phyloP scores from a whole-genome alignment of 2,113 vertebrate species.

The Gallinago media region DNA sequence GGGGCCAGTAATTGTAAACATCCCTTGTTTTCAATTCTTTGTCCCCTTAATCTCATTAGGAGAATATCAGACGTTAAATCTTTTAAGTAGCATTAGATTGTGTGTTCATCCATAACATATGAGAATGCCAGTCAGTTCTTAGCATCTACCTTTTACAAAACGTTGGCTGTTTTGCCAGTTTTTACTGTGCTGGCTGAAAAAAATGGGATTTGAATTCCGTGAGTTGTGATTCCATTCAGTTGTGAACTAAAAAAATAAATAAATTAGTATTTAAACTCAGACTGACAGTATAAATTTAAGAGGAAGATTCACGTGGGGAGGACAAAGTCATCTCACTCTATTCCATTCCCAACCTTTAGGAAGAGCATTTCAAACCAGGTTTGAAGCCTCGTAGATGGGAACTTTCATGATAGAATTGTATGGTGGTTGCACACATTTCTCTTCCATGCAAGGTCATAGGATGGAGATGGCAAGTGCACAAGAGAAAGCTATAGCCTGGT shows the following conservation, averaged over 20 bases:
- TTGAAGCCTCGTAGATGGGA: neutral
- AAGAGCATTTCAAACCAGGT: neutral
- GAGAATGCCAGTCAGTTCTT: slow-evolving; percentile 72
- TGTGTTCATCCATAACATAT: slow-evolving; percentile 78
- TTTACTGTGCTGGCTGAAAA: neutral
- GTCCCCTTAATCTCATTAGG: slow-evolving; percentile 82
- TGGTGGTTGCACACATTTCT: neutral
- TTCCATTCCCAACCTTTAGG: neutral
- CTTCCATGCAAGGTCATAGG: neutral
- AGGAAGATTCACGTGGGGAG: neutral
- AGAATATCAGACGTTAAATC: slow-evolving; percentile 87
- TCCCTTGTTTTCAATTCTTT: slow-evolving; percentile 73
- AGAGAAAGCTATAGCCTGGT: neutral
- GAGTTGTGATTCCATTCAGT: too few relatives aligned
- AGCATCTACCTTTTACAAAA: slow-evolving; percentile 39
- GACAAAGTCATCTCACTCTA: neutral
- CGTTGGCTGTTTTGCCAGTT: neutral
- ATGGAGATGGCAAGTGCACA: slow-evolving; percentile 1
- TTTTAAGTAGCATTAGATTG: slow-evolving; percentile 81
- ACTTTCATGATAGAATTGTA: neutral
- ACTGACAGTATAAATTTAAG: neutral
- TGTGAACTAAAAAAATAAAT: neutral
- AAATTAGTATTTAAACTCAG: neutral
- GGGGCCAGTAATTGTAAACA: slow-evolving; percentile 71
- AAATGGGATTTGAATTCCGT: neutral